Base-by-base conservation (phyloP, 2,888 invertebrate genomes). In the Sarcophaga subvicina region DNA sequence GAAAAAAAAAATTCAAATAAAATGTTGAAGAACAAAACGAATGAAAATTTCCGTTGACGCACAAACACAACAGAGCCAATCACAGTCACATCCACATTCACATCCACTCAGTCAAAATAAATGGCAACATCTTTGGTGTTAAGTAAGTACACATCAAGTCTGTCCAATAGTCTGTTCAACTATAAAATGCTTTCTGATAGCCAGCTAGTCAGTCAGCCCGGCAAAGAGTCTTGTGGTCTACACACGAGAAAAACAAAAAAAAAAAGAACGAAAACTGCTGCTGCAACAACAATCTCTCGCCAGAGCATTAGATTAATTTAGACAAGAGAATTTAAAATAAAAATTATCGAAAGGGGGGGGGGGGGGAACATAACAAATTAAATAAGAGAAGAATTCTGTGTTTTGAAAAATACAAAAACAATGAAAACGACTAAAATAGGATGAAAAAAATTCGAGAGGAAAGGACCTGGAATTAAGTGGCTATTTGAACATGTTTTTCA, bases 11-110 rank as follows among this genome's bases (percentile, higher is more conserved):
- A 63, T 63, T 47, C 37, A 14, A 60, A 59, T 54, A n/a, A 72
- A 59, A 71, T 37, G 37, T 10, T 37, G 27, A 17, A 66, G 27
- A 17, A 66, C 14, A 64, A 66, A 49, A 82, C 59, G 73, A 78
- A 75, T 80, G 80, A 88, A 89, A 89, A 89, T 90, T 91, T 91
- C 91, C 91, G 89, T 89, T 91, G 91, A 91, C 91, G 92, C 91
- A 92, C 90, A 89, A 80, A 37, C 81, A 66, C 71, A 62, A 80
- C 73, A n/a, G n/a, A 37, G 8, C 0, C 37, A 10, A 37, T 37
- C 37, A 37, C 37, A 37, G 37, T 10, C 37, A 37, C 81, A 80
- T 25, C 63, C 12, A 37, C 37, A 37, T 37, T 0, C 37, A 37
- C 37, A 88, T 47, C 17, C 11, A 71, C 63, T 59, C 77, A 77